Conservation (phyloP, 53 echinoderm and acorn worm species). For the Echinometra lucunter region DNA sequence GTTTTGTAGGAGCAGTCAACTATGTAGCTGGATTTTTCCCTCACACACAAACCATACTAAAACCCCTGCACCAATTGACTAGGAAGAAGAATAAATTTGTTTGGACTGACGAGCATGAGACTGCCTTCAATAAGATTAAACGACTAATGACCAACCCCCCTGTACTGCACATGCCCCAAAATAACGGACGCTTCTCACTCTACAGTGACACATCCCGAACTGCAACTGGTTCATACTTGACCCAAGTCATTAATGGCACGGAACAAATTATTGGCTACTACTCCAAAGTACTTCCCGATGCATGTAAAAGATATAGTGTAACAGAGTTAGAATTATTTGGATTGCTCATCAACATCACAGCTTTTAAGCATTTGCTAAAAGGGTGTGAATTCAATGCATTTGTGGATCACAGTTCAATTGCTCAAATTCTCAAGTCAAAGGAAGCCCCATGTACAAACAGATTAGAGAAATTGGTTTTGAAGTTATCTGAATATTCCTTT, state of each 20-base stretch:
- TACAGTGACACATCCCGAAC: constrained; percentile 34
- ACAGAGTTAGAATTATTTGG: constrained; percentile 70
- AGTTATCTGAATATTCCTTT: constrained; percentile 70
- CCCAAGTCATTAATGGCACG: constrained; percentile 57
- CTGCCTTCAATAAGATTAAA: constrained; percentile 64
- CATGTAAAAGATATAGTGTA: constrained; percentile 62
- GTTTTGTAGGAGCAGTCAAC: no score
- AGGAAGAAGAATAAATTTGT: no score
- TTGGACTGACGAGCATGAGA: constrained; percentile 39
- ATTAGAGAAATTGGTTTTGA: constrained; percentile 63
- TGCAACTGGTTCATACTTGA: constrained; percentile 65
- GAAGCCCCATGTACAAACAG: constrained; percentile 63
- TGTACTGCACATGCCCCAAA: constrained; percentile 26
- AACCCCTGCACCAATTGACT: no score
- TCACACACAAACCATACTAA: no score
- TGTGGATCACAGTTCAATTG: constrained; percentile 64
- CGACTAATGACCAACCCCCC: constrained; percentile 58
- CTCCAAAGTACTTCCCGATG: constrained; percentile 64
- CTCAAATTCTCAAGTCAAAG: constrained; percentile 69
- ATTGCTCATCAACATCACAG: constrained; percentile 59
- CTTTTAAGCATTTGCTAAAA: constrained; percentile 56
- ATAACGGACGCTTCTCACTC: neutral
- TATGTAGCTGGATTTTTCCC: no score
- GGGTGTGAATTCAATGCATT: no score
- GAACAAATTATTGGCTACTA: constrained; percentile 69